Evolutionary conservation across 2,797 vertebrate species (phyloP).

Genomic region (Ambastaia sidthimunki): DNA sequence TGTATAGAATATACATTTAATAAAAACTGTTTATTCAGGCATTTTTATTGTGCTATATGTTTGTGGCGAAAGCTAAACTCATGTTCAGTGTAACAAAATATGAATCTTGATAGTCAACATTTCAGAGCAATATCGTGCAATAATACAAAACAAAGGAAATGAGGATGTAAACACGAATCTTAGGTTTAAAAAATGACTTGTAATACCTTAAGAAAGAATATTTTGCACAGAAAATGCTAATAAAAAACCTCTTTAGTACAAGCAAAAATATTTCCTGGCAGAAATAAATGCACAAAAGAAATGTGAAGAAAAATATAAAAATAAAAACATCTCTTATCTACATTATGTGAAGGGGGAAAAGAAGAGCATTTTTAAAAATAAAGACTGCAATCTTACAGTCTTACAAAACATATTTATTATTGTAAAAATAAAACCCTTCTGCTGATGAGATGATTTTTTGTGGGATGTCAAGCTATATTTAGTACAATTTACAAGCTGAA

Average conservation of each 20-base stretch:
- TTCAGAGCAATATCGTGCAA: constrained; percentile 5
- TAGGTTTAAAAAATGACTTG: constrained; percentile 14
- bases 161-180: neutral
- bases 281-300: constrained; percentile 21
- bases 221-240: constrained; percentile 22
- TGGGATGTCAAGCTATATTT: neutral
- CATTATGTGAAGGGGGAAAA: constrained; percentile 40
- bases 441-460: no score
- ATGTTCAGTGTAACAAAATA: neutral
- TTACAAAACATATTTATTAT: neutral
- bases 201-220: constrained; percentile 16
- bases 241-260: constrained; percentile 32
- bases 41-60: neutral
- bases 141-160: neutral
- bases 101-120: neutral
- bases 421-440: no score
- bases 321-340: constrained; percentile 43
- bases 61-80: neutral
- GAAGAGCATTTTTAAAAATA: constrained; percentile 20
- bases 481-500: neutral
- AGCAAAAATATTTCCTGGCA: constrained; percentile 32
- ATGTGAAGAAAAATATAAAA: constrained; percentile 10
- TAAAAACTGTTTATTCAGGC: neutral
- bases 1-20: neutral
- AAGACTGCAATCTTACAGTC: neutral